These are phyloP conservation scores for Stenodera caucasica DNA, from an alignment of 2,888 invertebrate species.

Conservation along the genomic window DNA sequence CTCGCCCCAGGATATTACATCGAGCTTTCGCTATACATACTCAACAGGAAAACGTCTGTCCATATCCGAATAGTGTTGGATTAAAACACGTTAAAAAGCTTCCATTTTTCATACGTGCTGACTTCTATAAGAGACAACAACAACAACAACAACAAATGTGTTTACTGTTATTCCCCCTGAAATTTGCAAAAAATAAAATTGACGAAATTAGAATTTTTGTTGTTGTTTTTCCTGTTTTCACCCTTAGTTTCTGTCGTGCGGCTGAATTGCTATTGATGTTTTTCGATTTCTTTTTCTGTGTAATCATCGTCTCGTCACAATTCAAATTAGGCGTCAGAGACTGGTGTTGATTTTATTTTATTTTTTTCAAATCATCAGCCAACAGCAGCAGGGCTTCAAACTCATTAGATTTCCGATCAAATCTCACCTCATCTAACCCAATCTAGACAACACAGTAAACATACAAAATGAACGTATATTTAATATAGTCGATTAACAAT, in stretches of 20 bases:
- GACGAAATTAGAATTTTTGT: background rate
- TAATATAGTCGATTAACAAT: conserved; percentile 28
- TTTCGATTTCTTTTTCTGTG: background rate
- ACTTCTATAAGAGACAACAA: background rate
- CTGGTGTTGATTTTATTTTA: background rate
- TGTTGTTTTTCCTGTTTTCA: background rate
- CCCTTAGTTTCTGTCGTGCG: background rate
- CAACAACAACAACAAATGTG: background rate
- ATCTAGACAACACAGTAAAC: background rate
- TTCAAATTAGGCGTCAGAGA: conserved; percentile 3
- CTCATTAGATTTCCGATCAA: conserved; percentile 5
- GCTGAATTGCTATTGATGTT: background rate
- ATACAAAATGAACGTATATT: conserved; percentile 20
- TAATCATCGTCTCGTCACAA: background rate
- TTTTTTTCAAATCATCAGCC: background rate
- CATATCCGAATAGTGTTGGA: conserved; percentile 1
- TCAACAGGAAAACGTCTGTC: conserved; percentile 11
- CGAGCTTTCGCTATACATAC: background rate
- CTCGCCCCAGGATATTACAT: conserved; percentile 11
- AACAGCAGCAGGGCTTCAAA: background rate
- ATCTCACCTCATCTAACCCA: background rate
- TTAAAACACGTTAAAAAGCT: conserved; percentile 5
- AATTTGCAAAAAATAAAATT: background rate
- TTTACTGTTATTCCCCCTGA: background rate
- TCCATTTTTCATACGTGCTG: background rate